Evolutionary conservation across 2,888 invertebrate genomes (phyloP), one percentile per base, ranked within the genome.

Genomic region (Limnephilus lunatus): DNA sequence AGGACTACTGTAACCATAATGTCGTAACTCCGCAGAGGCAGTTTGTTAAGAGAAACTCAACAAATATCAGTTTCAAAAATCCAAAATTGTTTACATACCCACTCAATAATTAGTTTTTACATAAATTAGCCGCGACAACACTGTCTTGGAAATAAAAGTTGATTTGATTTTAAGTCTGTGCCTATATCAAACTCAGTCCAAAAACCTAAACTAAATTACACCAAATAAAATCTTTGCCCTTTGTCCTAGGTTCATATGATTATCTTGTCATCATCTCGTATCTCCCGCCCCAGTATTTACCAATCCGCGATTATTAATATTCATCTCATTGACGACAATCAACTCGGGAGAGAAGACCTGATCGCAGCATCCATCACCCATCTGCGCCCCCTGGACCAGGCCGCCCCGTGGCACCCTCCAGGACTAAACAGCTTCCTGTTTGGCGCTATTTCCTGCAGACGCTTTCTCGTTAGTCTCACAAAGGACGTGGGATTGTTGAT

Each of bases 351-450:
- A 31, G 53, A 87, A 48, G 48, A 87, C 44, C 86, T 87, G 86
- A 39, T 87, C 68, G 35, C 83, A 31, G 83, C 82, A 90, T 83
- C 85, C 15, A 25, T 44, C 85, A 32, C 14, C 85, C 25, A 68
- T 68, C 25, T 68, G 68, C 68, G 85, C 90, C 35, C 83, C 35
- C 32, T 44, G 25, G 53, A 25, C 31, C 85, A 31, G n/a, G 4
- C 39, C 48, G 68, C 68, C 86, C 25, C 44, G 68, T n/a, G 81
- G 12, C 89, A 31, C 89, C 81, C 82, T 81, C 32, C 80, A 82
- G 68, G 81, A 80, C 92, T 91, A 91, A 93, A 93, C 91, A 90
- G 93, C 89, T 93, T 93, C 92, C 93, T 91, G 93, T 92, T 92
- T 92, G 91, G 44, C 35, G 90, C 91, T 88, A 93, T 91, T 91